Conservation (phyloP, 2,888 invertebrate species). For the Caenorhabditis imperialis region DNA sequence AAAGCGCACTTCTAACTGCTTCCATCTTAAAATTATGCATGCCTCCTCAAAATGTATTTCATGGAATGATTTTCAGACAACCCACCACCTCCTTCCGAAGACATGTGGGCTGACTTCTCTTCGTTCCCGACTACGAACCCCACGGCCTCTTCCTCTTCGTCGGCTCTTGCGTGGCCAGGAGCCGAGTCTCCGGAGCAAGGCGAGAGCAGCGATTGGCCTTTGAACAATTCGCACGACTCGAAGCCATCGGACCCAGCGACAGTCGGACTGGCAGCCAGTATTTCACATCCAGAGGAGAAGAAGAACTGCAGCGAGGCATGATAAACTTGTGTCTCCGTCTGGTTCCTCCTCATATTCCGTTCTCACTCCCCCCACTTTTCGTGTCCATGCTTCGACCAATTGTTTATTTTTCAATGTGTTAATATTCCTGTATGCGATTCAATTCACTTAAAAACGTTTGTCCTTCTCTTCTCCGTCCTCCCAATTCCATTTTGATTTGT, state of each 20-base stretch:
- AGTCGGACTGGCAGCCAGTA: constrained; percentile 43
- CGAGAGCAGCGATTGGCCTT: constrained; percentile 43
- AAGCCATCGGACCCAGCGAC: constrained; percentile 33
- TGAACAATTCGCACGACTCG: constrained; percentile 25
- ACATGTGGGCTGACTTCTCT: constrained; percentile 50
- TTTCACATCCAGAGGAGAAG: constrained; percentile 21
- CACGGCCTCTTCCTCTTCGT: not conserved
- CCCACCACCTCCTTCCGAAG: constrained; percentile 16
- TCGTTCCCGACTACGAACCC: constrained; percentile 30
- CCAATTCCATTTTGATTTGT: constrained; percentile 7
- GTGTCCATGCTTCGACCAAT: not conserved
- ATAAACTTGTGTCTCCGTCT: constrained; percentile 1
- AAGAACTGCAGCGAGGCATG: constrained; percentile 43
- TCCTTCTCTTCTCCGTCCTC: constrained; percentile 1
- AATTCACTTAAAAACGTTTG: constrained; percentile 33
- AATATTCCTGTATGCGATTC: constrained; percentile 41
- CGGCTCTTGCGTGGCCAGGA: constrained; percentile 36
- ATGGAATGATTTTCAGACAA: constrained; percentile 10
- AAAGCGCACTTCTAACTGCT: too few relatives aligned
- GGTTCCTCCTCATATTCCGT: constrained; percentile 18
- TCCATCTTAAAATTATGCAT: too few relatives aligned
- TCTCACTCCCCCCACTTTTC: constrained; percentile 15
- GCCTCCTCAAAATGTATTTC: too few relatives aligned
- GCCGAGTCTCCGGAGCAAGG: constrained; percentile 20
- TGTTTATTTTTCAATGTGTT: constrained; percentile 22